Base-by-base conservation (phyloP, 2,113 vertebrate species). In the Fregetta grallaria region DNA sequence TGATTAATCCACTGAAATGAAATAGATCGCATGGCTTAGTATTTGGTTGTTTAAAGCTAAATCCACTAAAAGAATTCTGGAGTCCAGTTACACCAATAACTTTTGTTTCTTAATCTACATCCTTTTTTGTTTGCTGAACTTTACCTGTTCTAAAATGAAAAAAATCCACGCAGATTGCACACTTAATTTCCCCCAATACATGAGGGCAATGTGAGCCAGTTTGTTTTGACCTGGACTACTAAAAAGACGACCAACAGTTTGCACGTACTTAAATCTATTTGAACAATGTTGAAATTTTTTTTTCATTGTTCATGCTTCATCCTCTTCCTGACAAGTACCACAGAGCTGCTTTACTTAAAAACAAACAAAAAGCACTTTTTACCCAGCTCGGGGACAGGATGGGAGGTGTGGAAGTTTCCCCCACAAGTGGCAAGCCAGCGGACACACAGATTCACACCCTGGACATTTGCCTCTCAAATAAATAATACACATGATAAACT, bases 51-150 rank as follows among this genome's bases (percentile, higher is more conserved):
- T 86, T 94, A 94, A 94, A 95, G 73, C 58, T 86, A 96, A 95
- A 96, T 87, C 95, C 80, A 83, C 82, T 66, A 66, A 92, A 89
- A 90, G 86, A 93, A 93, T 94, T 95, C 89, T n/a, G 42, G 95
- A 91, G 84, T 97, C 77, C 92, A 94, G 90, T 97, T 97, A 93
- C 96, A 94, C 76, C 90, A 95, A n/a, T 85, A 96, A 93, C 81
- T 91, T 95, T 30, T 73, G 76, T 90, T 93, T 95, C 90, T 85
- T 96, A 68, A 66, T 32, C 84, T 76, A 88, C 49, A 82, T 85
- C 84, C 81, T 70, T 14, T 75, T 49, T 73, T 86, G 73, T 96
- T 56, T 81, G 59, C 56, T 94, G 87, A 95, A 85, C 83, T 94
- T 86, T 90, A 93, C 85, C 88, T 94, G 53, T 42, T 83, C 45